Base-by-base conservation (phyloP, 2,888 invertebrate species). In the Limnephilus lunatus region DNA sequence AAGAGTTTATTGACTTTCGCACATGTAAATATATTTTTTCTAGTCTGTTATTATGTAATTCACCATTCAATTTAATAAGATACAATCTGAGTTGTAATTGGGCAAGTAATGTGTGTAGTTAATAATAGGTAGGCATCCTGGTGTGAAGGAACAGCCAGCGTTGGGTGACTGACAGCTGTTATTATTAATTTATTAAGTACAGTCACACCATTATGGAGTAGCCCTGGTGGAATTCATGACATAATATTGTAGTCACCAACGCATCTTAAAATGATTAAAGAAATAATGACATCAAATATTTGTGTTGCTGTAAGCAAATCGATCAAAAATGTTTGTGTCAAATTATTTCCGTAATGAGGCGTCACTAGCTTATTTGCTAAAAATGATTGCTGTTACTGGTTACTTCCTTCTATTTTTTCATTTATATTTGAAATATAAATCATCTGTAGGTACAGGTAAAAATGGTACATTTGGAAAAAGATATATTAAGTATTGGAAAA, bases 131-230 rank as follows among this genome's bases (percentile, higher is more conserved):
- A 25, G 9, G 68, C 68, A 25, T 25, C 9, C 9, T 68, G 25
- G 68, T n/a, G 68, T 68, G 68, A 68, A 68, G 68, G 68, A n/a
- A 68, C n/a, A n/a, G 68, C 68, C 68, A n/a, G 68, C 68, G n/a
- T 68, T 68, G 68, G 68, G 68, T 68, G 68, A n/a, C 68, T 68
- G 68, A 68, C 68, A 68, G 68, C 25, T 25, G n/a, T 68, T 68
- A 68, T 68, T 68, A 25, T 9, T 68, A 25, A 68, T 68, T 68
- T 25, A 68, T 25, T 68, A 68, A 68, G 68, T 53, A 53, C n/a
- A 68, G 68, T 68, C 19, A 68, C 68, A 68, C 68, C 68, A 68
- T 68, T 7, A n/a, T 9, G 9, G 9, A 25, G 68, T 25, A n/a
- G 68, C 68, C 68, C 25, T 68, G 68, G 68, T 68, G 25, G 68